Evolutionary conservation across 2,888 invertebrate genomes (phyloP), one percentile per base, ranked within the genome.

Genomic region (Aphrophora alni): DNA sequence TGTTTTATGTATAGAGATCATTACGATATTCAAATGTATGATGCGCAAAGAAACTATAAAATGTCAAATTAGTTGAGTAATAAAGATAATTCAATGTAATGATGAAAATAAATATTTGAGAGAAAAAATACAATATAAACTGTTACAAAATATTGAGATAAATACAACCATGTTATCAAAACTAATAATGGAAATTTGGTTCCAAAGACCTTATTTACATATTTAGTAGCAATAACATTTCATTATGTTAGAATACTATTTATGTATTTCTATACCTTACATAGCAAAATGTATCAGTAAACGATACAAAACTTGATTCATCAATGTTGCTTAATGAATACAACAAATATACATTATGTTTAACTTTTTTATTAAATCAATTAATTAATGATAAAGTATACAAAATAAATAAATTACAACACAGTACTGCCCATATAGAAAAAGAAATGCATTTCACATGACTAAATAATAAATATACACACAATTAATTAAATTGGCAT

Each of bases 341-440:
- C 38, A 74, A 38, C 24, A 73, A 73, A 25, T 74, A 74, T 38
- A 74, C 33, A 74, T 14, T 7, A 72, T 38, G n/a, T 74, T 74
- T 14, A 7, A 44, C 44, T 44, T 2, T n/a, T n/a, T 44, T 44
- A 44, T 44, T 59, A n/a, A 59, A 59, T 59, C 59, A 59, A 59
- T 59, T 14, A 44, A 44, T 44, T 59, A 59, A 59, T n/a, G 21
- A 59, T 59, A 59, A 2, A 59, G 21, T 14, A 59, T 59, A 21
- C 59, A n/a, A 59, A 59, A 59, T 59, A 59, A 59, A 59, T 59
- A 59, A 21, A 59, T 21, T 59, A 59, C 4, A 59, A 59, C 21
- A 59, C 59, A 59, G n/a, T n/a, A 59, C 59, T 59, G 59, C n/a
- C n/a, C 59, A 59, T 59, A 5, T 21, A 59, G 21, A 59, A 59